Conservation (phyloP, 2,888 invertebrate genomes). For the Tineola bisselliella region DNA sequence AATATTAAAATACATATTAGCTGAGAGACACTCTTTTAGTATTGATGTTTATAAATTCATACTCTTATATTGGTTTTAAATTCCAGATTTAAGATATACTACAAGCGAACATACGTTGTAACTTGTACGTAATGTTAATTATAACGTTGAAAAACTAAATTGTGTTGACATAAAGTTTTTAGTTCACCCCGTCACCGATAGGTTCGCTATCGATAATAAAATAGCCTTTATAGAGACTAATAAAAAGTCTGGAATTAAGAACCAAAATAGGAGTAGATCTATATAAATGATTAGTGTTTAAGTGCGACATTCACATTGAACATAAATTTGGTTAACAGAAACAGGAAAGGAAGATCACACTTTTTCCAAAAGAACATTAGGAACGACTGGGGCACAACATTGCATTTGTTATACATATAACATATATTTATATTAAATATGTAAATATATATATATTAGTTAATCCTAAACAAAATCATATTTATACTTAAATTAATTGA, state of each 20-base stretch:
- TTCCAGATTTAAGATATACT: not conserved
- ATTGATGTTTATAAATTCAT: not conserved
- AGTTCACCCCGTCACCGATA: too few relatives aligned
- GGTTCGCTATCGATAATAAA: too few relatives aligned
- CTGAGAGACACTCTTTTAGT: not conserved
- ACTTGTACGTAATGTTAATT: too few relatives aligned
- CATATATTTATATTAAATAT: conserved; percentile 24
- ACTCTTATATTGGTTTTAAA: not conserved
- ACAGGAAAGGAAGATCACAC: conserved; percentile 24
- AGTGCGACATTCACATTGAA: not conserved
- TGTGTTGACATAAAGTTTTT: too few relatives aligned
- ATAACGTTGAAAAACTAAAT: too few relatives aligned
- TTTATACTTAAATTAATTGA: not conserved
- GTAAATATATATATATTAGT: not conserved
- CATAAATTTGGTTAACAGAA: conserved; percentile 17
- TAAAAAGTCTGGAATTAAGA: not conserved
- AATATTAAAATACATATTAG: not conserved
- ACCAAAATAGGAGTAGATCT: not conserved
- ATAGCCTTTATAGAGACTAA: too few relatives aligned
- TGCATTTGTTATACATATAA: conserved; percentile 67
- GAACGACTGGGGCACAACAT: conserved; percentile 86
- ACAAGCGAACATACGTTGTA: too few relatives aligned
- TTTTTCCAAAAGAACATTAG: conserved; percentile 43
- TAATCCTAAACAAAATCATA: not conserved
- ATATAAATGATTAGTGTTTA: not conserved